phyloP scores from a whole-genome alignment of 2,888 invertebrate species.

The Xiphydria camelus region DNA sequence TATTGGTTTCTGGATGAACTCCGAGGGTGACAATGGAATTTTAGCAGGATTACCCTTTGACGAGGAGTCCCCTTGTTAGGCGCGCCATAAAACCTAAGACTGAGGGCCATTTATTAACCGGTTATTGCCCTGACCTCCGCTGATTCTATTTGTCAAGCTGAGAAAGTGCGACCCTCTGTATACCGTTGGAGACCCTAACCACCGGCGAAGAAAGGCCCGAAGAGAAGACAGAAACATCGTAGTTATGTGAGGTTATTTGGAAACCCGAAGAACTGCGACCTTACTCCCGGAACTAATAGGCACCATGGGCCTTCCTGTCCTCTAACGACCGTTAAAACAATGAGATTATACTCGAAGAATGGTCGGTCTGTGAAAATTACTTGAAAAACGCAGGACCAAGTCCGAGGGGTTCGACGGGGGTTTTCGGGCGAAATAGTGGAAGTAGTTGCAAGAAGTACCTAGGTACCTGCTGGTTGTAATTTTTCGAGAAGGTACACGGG shows the following conservation, averaged over 20 bases:
- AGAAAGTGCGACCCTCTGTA: not conserved
- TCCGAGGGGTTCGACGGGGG: too few species aligned
- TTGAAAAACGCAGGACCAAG: too few species aligned
- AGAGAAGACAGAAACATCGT: too few species aligned
- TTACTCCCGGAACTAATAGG: not conserved
- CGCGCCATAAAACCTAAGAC: not conserved
- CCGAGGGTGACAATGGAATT: too few species aligned
- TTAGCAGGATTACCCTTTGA: conserved; percentile 1
- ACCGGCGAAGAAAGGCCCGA: not conserved
- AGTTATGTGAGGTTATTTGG: too few species aligned
- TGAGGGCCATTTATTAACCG: not conserved
- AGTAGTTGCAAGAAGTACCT: too few species aligned
- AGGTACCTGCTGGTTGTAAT: too few species aligned
- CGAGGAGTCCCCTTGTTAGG: not conserved
- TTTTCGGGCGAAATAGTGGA: too few species aligned
- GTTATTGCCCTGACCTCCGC: not conserved
- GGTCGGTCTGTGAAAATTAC: conserved; percentile 9
- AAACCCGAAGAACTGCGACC: not conserved
- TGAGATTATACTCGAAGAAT: conserved; percentile 3
- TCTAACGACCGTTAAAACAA: conserved; percentile 13
- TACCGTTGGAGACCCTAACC: not conserved
- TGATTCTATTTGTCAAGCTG: not conserved
- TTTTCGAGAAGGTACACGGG: too few species aligned
- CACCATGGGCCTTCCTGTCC: conserved; percentile 1
- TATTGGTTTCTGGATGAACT: too few species aligned